Conservation (phyloP, 2,888 invertebrate species). For the Drosophila neotestacea region DNA sequence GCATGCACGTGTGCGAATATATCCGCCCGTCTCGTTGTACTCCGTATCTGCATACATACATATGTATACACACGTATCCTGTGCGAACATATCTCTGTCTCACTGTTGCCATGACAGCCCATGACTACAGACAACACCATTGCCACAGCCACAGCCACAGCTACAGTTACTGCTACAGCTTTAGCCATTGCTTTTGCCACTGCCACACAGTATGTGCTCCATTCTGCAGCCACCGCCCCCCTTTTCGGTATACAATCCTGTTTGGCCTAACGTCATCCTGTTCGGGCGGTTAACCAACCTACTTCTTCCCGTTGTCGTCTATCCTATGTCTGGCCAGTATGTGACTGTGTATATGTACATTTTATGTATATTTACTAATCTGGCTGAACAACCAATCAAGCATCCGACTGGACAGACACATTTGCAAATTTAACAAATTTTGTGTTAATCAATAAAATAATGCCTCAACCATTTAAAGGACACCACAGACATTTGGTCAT, state of each 20-base stretch:
- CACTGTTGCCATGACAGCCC: conserved; percentile 48
- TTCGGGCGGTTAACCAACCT: conserved; percentile 47
- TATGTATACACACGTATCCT: conserved; percentile 17
- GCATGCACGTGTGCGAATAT: conserved; percentile 69
- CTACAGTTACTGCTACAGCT: neutral
- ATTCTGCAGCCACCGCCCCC: conserved; percentile 1
- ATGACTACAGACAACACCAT: conserved; percentile 38
- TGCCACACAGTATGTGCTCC: conserved; percentile 4
- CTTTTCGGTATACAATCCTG: neutral
- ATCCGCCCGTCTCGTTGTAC: conserved; percentile 36
- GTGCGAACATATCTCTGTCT: conserved; percentile 20
- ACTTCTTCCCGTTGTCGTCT: conserved; percentile 14
- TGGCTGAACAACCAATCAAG: conserved; percentile 18
- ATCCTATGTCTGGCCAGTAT: conserved; percentile 33
- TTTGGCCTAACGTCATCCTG: conserved; percentile 48
- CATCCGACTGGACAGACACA: conserved; percentile 13
- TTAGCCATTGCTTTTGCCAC: neutral
- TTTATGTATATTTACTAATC: conserved; percentile 3
- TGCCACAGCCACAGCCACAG: conserved; percentile 2
- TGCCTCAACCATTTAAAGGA: conserved; percentile 16
- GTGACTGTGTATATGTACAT: neutral
- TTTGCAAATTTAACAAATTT: conserved; percentile 28
- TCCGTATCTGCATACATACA: conserved; percentile 12
- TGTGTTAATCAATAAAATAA: conserved; percentile 51
- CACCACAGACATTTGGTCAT: conserved; percentile 3